Evolutionary conservation across 2,888 invertebrate genomes (phyloP).

Genomic region (Slavum lentiscoides): DNA sequence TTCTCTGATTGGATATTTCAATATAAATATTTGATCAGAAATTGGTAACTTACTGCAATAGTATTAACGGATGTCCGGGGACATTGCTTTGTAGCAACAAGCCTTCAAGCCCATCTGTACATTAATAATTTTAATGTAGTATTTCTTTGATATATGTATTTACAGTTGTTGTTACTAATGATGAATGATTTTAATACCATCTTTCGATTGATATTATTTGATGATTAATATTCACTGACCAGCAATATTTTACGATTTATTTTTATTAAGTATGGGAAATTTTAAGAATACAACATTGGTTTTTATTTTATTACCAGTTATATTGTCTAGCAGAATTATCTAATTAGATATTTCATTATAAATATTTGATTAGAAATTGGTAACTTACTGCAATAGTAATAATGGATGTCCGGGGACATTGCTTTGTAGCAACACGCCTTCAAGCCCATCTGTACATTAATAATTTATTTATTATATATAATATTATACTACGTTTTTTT

Average conservation of each 20-base stretch:
- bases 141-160: neutral
- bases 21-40: constrained; percentile 24
- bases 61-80: constrained; percentile 39
- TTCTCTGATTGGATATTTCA: constrained; percentile 26
- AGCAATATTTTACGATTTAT: neutral
- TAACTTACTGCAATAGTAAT: constrained; percentile 17
- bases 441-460: constrained; percentile 35
- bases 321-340: neutral
- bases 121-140: neutral
- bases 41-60: constrained; percentile 40
- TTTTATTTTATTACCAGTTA: neutral
- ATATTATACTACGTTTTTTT: too few species aligned
- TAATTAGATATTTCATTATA: constrained; percentile 8
- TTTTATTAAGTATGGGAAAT: neutral
- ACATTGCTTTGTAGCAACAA: constrained; percentile 39
- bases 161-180: neutral
- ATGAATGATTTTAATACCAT: constrained; percentile 27
- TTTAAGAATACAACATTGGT: too few species aligned
- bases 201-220: constrained; percentile 21
- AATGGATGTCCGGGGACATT: constrained; percentile 22
- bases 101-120: constrained; percentile 46
- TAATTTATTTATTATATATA: neutral
- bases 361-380: neutral
- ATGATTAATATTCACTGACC: neutral
- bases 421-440: constrained; percentile 20